Evolutionary conservation across 1,140 invertebrate genomes (phyloP).

Genomic region (Euura saliciscinereae): DNA sequence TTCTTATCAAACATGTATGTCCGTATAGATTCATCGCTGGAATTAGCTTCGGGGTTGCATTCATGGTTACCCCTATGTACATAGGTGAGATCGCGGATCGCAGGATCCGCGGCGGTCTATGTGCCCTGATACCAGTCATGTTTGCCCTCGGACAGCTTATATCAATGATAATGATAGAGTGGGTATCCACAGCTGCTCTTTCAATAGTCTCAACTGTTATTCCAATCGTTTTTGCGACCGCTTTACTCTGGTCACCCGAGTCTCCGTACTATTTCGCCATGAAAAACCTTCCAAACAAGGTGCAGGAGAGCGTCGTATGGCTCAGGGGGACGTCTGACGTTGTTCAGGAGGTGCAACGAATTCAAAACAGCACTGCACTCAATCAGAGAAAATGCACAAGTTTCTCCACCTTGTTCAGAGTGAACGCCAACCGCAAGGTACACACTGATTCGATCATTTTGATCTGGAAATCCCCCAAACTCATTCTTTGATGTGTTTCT

Average conservation of each 20-base stretch:
- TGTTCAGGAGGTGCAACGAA: no score
- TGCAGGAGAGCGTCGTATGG: no score
- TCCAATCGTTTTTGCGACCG: constrained; percentile 63
- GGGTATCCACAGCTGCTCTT: constrained; percentile 60
- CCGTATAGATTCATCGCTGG: constrained; percentile 58
- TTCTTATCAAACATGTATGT: no score
- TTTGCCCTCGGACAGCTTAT: constrained; percentile 66
- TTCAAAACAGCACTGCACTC: no score
- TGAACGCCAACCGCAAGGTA: no score
- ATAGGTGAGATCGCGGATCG: constrained; percentile 66
- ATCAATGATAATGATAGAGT: constrained; percentile 66
- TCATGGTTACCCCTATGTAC: constrained; percentile 67
- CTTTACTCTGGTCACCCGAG: constrained; percentile 71
- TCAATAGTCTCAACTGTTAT: constrained; percentile 60
- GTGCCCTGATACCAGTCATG: constrained; percentile 65
- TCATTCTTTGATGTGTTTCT: no score
- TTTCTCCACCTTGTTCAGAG: no score
- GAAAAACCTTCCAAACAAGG: no score
- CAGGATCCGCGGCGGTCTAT: constrained; percentile 67
- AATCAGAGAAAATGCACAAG: no score
- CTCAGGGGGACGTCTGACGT: no score
- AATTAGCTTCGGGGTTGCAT: constrained; percentile 68
- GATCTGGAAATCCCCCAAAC: no score
- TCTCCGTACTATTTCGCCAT: constrained; percentile 65
- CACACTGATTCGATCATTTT: no score